Percentiles rank a stretch among this genome's conserved stretches.
phyloP scores from a whole-genome alignment of 2,888 invertebrate species.

The Ectemnius cavifrons region DNA sequence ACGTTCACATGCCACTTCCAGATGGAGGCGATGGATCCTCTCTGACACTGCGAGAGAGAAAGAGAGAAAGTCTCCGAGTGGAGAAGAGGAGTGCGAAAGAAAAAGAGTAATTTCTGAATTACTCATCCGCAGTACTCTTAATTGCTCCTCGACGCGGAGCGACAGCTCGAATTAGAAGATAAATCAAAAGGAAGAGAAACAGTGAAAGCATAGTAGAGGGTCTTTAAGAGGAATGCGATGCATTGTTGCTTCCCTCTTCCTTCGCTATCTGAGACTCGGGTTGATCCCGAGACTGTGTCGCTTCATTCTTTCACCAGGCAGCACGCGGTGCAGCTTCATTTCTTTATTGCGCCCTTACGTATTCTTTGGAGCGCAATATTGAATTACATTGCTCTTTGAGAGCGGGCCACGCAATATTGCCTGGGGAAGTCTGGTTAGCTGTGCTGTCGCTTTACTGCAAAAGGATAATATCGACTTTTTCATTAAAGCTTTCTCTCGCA shows the following conservation, averaged over 20 bases:
- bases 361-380: background rate
- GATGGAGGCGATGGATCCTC: background rate
- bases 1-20: slow-evolving; percentile 5
- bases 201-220: background rate
- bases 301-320: background rate
- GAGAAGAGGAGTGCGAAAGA: too few relatives aligned
- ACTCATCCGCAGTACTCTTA: slow-evolving; percentile 65
- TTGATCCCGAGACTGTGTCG: background rate
- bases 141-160: slow-evolving; percentile 59
- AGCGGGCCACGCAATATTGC: slow-evolving; percentile 2
- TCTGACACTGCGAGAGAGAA: too few relatives aligned
- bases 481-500: background rate
- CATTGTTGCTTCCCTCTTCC: background rate
- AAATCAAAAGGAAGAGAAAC: slow-evolving; percentile 12
- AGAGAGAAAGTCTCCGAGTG: background rate
- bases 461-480: background rate
- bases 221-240: background rate
- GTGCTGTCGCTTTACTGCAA: background rate
- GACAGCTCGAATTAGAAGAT: slow-evolving; percentile 62
- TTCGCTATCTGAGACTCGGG: background rate
- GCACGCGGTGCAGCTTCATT: background rate
- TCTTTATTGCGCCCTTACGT: slow-evolving; percentile 4
- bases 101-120: slow-evolving; percentile 71
- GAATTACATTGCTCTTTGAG: slow-evolving; percentile 4
- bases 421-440: too few relatives aligned